These are phyloP conservation scores for Eremobia ochroleuca DNA, from an alignment of 2,888 invertebrate species.

Conservation along the genomic window DNA sequence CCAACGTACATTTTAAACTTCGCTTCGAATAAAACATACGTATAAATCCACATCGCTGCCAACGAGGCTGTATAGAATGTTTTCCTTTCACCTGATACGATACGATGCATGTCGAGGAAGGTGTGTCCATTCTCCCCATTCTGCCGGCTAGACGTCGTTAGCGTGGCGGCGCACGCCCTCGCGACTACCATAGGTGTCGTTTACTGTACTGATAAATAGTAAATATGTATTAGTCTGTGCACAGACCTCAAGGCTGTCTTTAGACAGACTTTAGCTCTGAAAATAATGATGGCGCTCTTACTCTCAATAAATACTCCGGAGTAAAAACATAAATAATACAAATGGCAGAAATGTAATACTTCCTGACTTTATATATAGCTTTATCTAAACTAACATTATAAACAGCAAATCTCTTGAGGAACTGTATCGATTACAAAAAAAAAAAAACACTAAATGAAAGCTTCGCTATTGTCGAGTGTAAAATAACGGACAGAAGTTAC, in stretches of 20 bases:
- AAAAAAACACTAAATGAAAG: not conserved
- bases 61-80: slow-evolving; percentile 22
- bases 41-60: slow-evolving; percentile 18
- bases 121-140: slow-evolving; percentile 46
- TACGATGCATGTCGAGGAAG: slow-evolving; percentile 33
- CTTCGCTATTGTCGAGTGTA: not conserved
- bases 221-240: not conserved
- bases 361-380: not conserved
- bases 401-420: not conserved
- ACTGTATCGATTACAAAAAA: not conserved
- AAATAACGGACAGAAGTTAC: not conserved
- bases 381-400: not conserved
- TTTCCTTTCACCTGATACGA: slow-evolving; percentile 27
- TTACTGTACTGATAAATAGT: not conserved
- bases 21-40: not conserved
- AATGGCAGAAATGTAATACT: not conserved
- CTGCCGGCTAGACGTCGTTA: slow-evolving; percentile 52
- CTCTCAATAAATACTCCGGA: not conserved
- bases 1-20: not conserved
- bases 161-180: slow-evolving; percentile 46
- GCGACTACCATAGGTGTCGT: not conserved
- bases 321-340: not conserved
- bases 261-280: not conserved
- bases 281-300: not conserved
- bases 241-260: not conserved